Percentiles rank a stretch among this genome's conserved stretches.
phyloP scores from a whole-genome alignment of 1,140 invertebrate species.

The Atta cephalotes region DNA sequence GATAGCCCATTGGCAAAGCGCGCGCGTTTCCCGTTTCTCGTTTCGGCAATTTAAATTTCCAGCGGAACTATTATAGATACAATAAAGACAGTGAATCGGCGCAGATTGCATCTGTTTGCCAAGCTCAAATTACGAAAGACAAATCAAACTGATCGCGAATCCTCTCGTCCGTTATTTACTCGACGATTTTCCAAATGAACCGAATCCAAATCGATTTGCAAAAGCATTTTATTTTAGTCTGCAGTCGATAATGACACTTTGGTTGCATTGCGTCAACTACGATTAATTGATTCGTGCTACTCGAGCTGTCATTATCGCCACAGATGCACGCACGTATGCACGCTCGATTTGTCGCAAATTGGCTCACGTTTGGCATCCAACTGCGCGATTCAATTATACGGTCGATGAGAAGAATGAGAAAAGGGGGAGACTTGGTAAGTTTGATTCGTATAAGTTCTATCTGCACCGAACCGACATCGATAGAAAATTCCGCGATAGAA shows the following conservation, averaged over 20 bases:
- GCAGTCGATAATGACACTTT: constrained; percentile 74
- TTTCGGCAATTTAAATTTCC: constrained; percentile 60
- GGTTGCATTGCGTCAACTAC: constrained; percentile 74
- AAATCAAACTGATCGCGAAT: constrained; percentile 56
- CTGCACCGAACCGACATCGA: constrained; percentile 3
- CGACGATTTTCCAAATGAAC: constrained; percentile 70
- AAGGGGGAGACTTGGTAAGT: neutral
- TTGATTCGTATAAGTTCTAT: constrained; percentile 5
- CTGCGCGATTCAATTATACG: constrained; percentile 68
- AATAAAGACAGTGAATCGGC: constrained; percentile 58
- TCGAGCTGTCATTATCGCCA: constrained; percentile 69
- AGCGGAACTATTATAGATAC: constrained; percentile 43
- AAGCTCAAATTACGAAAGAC: constrained; percentile 60
- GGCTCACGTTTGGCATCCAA: constrained; percentile 57
- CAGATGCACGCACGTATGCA: constrained; percentile 16
- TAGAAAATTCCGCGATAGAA: neutral
- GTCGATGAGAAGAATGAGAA: neutral
- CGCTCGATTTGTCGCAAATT: constrained; percentile 64
- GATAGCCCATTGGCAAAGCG: constrained; percentile 22
- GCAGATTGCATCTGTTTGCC: constrained; percentile 60
- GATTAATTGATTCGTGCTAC: constrained; percentile 78
- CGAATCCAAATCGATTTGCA: constrained; percentile 66
- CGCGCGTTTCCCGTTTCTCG: constrained; percentile 47
- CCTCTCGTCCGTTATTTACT: constrained; percentile 58
- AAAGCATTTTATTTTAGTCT: constrained; percentile 71